Evolutionary conservation across 2,888 invertebrate genomes (phyloP).

Genomic region (Ectemnius continuus): DNA sequence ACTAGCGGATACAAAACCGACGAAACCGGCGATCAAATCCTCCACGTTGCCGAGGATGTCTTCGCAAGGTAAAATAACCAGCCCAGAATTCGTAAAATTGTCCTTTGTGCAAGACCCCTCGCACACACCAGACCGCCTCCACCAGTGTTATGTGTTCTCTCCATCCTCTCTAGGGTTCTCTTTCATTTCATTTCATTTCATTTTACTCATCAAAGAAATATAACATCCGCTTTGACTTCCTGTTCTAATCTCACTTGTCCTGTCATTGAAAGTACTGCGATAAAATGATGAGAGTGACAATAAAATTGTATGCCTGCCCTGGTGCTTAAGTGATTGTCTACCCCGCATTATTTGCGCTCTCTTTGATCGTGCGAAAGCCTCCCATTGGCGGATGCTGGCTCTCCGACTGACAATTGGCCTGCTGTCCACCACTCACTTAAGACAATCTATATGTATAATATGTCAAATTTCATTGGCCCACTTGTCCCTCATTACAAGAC

Average conservation of each 20-base stretch:
- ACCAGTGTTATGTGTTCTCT: neutral
- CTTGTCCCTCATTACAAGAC: neutral
- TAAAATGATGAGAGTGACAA: slow-evolving; percentile 31
- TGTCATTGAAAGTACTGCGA: slow-evolving; percentile 36
- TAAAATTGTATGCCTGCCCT: slow-evolving; percentile 36
- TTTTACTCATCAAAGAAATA: too few relatives aligned
- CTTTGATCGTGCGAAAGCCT: slow-evolving; percentile 54
- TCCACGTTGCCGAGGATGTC: slow-evolving; percentile 96
- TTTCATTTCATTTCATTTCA: too few relatives aligned
- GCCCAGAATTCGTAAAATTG: slow-evolving; percentile 36
- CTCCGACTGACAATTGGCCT: neutral
- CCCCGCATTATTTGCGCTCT: slow-evolving; percentile 26
- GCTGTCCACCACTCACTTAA: neutral
- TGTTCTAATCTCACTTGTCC: slow-evolving; percentile 25
- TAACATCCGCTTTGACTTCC: slow-evolving; percentile 17
- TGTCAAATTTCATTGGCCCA: neutral
- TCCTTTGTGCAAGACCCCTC: neutral
- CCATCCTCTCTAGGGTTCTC: too few relatives aligned
- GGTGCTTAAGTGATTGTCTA: slow-evolving; percentile 15
- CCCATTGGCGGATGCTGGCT: slow-evolving; percentile 21
- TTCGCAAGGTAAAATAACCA: slow-evolving; percentile 89
- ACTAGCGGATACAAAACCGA: slow-evolving; percentile 94
- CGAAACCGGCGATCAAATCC: slow-evolving; percentile 98
- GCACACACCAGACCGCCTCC: neutral
- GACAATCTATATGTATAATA: slow-evolving; percentile 3